Evolutionary conservation across 1,140 invertebrate species (phyloP).

Genomic region (Pseudomyrmex gracilis): DNA sequence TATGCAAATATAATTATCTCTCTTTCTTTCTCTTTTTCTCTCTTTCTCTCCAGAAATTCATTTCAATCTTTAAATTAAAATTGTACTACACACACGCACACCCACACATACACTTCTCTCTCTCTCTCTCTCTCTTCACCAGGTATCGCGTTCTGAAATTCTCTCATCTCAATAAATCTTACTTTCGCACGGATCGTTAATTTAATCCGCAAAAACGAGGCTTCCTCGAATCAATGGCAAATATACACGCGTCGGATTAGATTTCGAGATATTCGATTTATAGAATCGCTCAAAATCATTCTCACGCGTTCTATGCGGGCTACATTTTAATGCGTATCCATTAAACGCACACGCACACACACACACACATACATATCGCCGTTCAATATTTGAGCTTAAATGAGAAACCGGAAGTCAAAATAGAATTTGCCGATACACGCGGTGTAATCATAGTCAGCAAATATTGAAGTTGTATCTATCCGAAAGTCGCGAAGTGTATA

Average conservation of each 20-base stretch:
- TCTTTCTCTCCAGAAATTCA: not conserved
- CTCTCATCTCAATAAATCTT: not conserved
- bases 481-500: constrained; percentile 47
- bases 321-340: constrained; percentile 70
- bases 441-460: constrained; percentile 42
- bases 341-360: constrained; percentile 62
- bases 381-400: constrained; percentile 70
- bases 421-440: constrained; percentile 33
- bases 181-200: constrained; percentile 35
- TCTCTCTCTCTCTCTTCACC: too few relatives aligned
- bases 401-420: constrained; percentile 54
- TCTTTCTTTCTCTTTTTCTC: too few relatives aligned
- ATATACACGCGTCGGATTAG: constrained; percentile 44
- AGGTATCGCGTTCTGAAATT: not conserved
- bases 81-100: not conserved
- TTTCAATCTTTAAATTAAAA: constrained; percentile 12
- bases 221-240: constrained; percentile 44
- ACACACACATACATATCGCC: constrained; percentile 25
- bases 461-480: constrained; percentile 36
- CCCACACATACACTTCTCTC: not conserved
- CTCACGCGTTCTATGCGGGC: constrained; percentile 42
- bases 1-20: constrained; percentile 36
- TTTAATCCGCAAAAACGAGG: constrained; percentile 36
- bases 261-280: constrained; percentile 61
- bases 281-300: constrained; percentile 48